Base-by-base conservation (phyloP, 2,797 vertebrate genomes). In the Paramormyrops hopkinsi region DNA sequence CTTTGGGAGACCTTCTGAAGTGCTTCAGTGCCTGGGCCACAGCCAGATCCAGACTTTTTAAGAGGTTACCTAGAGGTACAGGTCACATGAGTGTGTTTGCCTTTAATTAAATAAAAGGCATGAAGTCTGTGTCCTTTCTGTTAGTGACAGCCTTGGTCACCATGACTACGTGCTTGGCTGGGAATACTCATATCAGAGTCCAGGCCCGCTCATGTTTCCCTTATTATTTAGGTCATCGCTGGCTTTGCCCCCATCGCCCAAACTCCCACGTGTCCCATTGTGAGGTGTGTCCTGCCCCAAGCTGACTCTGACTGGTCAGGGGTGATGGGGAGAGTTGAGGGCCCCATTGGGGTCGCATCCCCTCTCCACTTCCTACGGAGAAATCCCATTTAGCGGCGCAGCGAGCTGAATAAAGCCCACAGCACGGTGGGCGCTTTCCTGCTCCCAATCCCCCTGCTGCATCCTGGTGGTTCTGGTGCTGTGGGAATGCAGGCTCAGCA, bases 391-490 rank as follows among this genome's bases (percentile, higher is more conserved):
- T 94, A 94, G 91, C 91, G 91, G 6, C 29, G 91, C 92, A 91
- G 48, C 91, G 93, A 95, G n/a, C 76, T 41, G 93, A 93, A 92
- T 92, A 93, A 92, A 89, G 90, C 88, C 89, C 89, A 89, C 94
- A 93, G 94, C 94, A 92, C 92, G 91, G 93, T 93, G 92, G 94
- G 94, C 90, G 89, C 89, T 90, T 91, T 93, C 90, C 92, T 94
- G 94, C 94, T 93, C 95, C 17, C 53, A 0, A 6, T 19, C 53
- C 53, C 3, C 53, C 53, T 19, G 2, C 53, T 19, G 4, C 92
- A 92, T 92, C 93, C 91, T 93, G 91, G 50, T 88, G 91, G 92
- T 79, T 59, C 91, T 91, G 91, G 90, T 92, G 92, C 91, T 90
- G 62, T 87, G 92, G 91, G 92, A 90, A 91, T 87, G 88, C 88